Percentiles rank a stretch among this genome's conserved stretches.
These are phyloP conservation scores for Sarcoramphus papa DNA, from an alignment of 2,797 vertebrate genomes.

Conservation along the genomic window DNA sequence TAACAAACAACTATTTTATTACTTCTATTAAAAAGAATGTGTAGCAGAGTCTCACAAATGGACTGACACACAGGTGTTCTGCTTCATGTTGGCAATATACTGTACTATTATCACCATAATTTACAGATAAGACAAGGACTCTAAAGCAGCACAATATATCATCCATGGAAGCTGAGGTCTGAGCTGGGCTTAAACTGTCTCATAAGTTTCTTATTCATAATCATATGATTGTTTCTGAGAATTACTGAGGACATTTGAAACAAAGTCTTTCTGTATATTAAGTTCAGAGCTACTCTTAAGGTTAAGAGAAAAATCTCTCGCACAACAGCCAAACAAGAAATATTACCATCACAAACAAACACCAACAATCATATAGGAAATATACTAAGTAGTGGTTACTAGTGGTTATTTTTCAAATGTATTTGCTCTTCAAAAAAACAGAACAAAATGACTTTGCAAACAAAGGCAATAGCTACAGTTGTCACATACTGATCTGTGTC, in stretches of 20 bases:
- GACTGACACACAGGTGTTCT: background rate
- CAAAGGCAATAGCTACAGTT: background rate
- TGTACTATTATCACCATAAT: background rate
- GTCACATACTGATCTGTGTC: background rate
- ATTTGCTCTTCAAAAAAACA: background rate
- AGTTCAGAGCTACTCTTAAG: background rate
- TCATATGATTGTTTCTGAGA: background rate
- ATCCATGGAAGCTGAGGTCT: background rate
- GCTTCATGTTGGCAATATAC: background rate
- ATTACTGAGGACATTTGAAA: background rate
- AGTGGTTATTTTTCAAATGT: background rate
- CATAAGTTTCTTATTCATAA: background rate
- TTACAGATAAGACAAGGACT: background rate
- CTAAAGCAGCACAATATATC: background rate
- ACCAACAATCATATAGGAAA: background rate
- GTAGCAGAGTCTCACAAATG: constrained; percentile 1
- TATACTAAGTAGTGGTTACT: background rate
- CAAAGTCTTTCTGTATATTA: background rate
- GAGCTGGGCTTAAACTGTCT: background rate
- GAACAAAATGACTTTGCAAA: background rate
- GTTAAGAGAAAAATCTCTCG: background rate
- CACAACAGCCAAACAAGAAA: background rate
- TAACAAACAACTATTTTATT: constrained; percentile 21
- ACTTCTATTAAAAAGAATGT: constrained; percentile 14
- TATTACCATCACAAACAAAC: background rate